Percentiles rank a stretch among this genome's conserved stretches.
Evolutionary conservation across 2,113 vertebrate species (phyloP).

Genomic region (Smithornis capensis): DNA sequence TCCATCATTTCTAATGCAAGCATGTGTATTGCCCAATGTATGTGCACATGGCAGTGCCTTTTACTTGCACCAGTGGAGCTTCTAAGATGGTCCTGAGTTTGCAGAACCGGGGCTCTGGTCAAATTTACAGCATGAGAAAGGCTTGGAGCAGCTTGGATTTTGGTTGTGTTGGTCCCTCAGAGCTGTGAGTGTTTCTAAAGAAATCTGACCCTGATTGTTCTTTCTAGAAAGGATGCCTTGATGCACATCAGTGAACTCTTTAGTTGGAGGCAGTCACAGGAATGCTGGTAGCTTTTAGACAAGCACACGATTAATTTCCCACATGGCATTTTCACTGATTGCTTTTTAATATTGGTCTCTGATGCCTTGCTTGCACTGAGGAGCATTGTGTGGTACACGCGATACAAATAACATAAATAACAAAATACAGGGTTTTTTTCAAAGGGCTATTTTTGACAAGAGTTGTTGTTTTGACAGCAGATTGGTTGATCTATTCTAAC

Average conservation of each 20-base stretch:
- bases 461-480: slow-evolving; percentile 21
- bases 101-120: background rate
- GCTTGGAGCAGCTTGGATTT: background rate
- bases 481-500: slow-evolving; percentile 54
- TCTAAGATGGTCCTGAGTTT: fast-evolving
- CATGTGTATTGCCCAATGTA: background rate
- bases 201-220: background rate
- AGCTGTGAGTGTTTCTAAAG: slow-evolving; percentile 21
- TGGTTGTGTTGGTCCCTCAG: background rate
- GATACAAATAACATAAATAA: background rate
- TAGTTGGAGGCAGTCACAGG: background rate
- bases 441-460: slow-evolving; percentile 42
- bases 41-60: fast-evolving
- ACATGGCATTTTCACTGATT: background rate
- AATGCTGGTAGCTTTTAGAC: background rate
- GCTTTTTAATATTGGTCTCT: background rate
- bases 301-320: background rate
- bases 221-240: slow-evolving; percentile 35
- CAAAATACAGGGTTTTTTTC: slow-evolving; percentile 48
- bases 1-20: background rate
- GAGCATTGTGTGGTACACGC: background rate
- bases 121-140: background rate
- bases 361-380: background rate
- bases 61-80: background rate
- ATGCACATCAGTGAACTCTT: slow-evolving; percentile 11